Conservation (phyloP, 2,113 vertebrate species). For the Larimichthys crocea region DNA sequence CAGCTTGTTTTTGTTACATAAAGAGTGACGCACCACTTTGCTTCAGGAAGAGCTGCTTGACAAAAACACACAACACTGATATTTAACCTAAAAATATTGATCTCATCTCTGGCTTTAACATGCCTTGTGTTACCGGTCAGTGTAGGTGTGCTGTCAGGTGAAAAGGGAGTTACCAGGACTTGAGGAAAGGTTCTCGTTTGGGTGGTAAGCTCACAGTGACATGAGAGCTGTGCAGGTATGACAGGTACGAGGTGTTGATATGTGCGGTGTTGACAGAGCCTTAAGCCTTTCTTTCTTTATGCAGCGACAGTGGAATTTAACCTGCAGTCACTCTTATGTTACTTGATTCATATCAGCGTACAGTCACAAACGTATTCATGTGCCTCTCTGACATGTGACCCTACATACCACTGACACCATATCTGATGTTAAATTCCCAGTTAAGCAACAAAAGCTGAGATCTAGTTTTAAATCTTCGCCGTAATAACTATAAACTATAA, state of each 20-base stretch:
- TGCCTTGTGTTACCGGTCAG: not conserved
- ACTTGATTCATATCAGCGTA: conserved; percentile 17
- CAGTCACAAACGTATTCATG: not conserved
- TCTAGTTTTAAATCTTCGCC: not conserved
- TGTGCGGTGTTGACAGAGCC: conserved; percentile 25
- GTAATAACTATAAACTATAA: too few species aligned
- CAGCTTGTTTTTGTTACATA: not conserved
- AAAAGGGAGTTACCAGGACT: not conserved
- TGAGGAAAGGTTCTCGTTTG: conserved; percentile 10
- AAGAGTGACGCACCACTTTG: not conserved
- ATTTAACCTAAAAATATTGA: not conserved
- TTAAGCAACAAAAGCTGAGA: not conserved
- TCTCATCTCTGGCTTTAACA: too few species aligned
- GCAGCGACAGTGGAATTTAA: conserved; percentile 27
- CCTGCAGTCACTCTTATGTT: not conserved
- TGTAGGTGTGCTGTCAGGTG: not conserved
- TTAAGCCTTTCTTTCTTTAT: not conserved
- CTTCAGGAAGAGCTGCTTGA: not conserved
- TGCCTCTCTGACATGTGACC: not conserved
- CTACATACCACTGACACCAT: not conserved
- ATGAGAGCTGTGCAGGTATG: conserved; percentile 33
- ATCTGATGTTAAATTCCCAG: not conserved
- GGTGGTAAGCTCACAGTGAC: not conserved
- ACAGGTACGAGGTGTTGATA: conserved; percentile 36
- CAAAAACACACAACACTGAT: not conserved